Evolutionary conservation across 1,140 invertebrate genomes (phyloP).

Genomic region (Mizuhopecten yessoensis): DNA sequence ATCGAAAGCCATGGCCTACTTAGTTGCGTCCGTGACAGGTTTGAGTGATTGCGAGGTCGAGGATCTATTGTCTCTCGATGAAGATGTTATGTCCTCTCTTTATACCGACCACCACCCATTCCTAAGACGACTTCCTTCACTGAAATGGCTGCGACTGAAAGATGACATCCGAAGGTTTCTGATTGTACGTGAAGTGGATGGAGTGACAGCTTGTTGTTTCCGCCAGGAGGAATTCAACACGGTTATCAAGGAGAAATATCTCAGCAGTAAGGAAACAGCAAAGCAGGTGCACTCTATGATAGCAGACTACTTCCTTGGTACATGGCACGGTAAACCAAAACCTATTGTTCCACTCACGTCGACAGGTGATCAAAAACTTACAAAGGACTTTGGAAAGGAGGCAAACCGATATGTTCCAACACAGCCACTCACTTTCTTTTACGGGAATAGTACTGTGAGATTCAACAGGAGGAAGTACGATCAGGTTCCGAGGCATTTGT

Average conservation of each 20-base stretch:
- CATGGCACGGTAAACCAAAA: constrained; percentile 72
- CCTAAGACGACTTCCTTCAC: constrained; percentile 71
- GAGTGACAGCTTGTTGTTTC: constrained; percentile 74
- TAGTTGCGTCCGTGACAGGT: constrained; percentile 78
- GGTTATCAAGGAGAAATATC: constrained; percentile 69
- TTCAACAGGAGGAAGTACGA: constrained; percentile 81
- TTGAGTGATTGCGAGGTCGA: constrained; percentile 82
- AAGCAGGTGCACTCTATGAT: constrained; percentile 74
- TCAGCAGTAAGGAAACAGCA: constrained; percentile 55
- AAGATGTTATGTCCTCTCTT: constrained; percentile 78
- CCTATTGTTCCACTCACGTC: constrained; percentile 58
- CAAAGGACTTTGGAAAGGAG: constrained; percentile 51
- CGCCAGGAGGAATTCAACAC: constrained; percentile 69
- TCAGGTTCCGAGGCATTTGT: constrained; percentile 79
- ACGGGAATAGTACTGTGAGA: constrained; percentile 52
- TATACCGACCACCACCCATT: constrained; percentile 70
- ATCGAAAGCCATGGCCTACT: constrained; percentile 90
- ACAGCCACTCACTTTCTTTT: constrained; percentile 77
- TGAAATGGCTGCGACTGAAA: constrained; percentile 75
- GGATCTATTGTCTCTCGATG: constrained; percentile 81
- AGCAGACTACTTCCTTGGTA: constrained; percentile 80
- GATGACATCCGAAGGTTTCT: constrained; percentile 70
- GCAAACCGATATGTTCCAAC: constrained; percentile 72
- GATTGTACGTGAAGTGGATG: constrained; percentile 68
- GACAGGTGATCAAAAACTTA: background rate